phyloP scores from a whole-genome alignment of 2,888 invertebrate genomes.

The Mythimna vitellina region DNA sequence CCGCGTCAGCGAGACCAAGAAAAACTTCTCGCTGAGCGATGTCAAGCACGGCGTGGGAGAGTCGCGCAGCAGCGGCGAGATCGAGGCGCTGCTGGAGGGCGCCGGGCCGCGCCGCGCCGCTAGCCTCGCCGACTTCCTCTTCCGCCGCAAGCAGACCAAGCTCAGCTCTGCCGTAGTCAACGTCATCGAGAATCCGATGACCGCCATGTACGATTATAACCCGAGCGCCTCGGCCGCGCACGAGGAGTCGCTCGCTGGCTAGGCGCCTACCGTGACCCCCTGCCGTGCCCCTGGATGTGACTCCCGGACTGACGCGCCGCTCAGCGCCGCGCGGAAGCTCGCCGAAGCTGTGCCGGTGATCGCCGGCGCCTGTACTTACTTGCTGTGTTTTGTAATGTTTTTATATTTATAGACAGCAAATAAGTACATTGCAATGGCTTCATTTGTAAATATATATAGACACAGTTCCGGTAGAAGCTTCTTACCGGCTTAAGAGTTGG shows the following conservation, averaged over 20 bases:
- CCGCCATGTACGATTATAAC: slow-evolving; percentile 65
- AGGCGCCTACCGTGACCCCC: slow-evolving; percentile 5
- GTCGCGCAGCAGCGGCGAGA: slow-evolving; percentile 73
- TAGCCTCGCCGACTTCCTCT: slow-evolving; percentile 77
- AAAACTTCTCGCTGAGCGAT: slow-evolving; percentile 68
- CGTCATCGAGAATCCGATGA: slow-evolving; percentile 85
- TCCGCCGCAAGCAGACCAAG: slow-evolving; percentile 66
- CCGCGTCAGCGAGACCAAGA: slow-evolving; percentile 57
- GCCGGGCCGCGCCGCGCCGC: slow-evolving; percentile 67
- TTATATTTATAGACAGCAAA: slow-evolving; percentile 27
- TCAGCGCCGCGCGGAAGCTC: background rate
- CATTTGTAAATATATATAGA: slow-evolving; percentile 27
- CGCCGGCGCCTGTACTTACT: slow-evolving; percentile 2
- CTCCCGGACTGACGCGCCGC: slow-evolving; percentile 13
- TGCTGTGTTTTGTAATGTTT: slow-evolving; percentile 38
- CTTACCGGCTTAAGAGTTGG: slow-evolving; percentile 1
- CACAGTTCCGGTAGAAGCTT: slow-evolving; percentile 9
- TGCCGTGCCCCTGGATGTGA: background rate
- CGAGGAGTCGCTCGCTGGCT: slow-evolving; percentile 36
- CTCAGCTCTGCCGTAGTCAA: slow-evolving; percentile 64
- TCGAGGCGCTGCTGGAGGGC: slow-evolving; percentile 68
- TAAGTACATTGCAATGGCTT: slow-evolving; percentile 11
- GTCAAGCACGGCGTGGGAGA: slow-evolving; percentile 65
- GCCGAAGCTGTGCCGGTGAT: slow-evolving; percentile 21
- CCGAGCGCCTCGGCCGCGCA: slow-evolving; percentile 18